Conservation (phyloP, 2,797 vertebrate species). For the Morus bassanus region DNA sequence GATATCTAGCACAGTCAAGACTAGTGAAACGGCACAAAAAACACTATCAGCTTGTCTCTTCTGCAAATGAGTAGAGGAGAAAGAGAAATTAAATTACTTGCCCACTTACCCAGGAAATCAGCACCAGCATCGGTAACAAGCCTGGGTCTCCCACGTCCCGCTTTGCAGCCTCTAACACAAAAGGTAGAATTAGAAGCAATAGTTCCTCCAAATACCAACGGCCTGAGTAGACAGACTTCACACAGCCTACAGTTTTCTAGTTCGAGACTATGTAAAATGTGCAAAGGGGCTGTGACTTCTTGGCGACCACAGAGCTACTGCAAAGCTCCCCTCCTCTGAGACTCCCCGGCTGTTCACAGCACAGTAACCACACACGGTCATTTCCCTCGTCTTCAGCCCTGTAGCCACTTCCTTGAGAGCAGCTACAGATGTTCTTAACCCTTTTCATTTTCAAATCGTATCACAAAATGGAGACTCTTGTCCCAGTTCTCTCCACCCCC, state of each 20-base stretch:
- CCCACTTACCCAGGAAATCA: neutral
- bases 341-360: neutral
- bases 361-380: neutral
- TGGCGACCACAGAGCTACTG: neutral
- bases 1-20: neutral
- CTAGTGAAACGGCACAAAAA: neutral
- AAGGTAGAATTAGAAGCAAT: neutral
- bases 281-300: neutral
- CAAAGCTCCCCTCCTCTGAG: neutral
- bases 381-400: neutral
- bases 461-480: neutral
- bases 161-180: neutral
- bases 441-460: neutral
- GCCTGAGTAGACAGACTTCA: neutral
- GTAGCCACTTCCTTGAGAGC: conserved; percentile 14
- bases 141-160: neutral
- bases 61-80: neutral
- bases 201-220: neutral
- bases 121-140: neutral
- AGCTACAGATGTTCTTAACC: neutral
- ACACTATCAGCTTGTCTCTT: fast-evolving
- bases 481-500: neutral
- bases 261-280: fast-evolving
- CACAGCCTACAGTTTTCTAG: neutral
- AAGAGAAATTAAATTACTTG: neutral